Evolutionary conservation across 2,888 invertebrate species (phyloP).

Genomic region (Ischnus inquisitorius): DNA sequence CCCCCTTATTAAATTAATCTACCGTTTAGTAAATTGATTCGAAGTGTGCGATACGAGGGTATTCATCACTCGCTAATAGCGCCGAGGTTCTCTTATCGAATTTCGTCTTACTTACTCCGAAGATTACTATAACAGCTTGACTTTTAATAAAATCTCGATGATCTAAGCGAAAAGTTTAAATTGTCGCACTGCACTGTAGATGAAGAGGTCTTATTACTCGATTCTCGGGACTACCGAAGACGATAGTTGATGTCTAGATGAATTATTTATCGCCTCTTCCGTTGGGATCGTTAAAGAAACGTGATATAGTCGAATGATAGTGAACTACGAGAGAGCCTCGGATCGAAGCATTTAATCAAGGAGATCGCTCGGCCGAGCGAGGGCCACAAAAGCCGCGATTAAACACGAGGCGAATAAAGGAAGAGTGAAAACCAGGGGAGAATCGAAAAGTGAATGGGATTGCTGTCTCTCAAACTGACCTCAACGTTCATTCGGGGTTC

Average conservation of each 20-base stretch:
- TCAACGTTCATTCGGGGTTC: constrained; percentile 32
- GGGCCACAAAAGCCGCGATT: constrained; percentile 72
- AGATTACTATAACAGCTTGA: constrained; percentile 37
- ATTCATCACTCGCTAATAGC: constrained; percentile 74
- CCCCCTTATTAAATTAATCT: constrained; percentile 83
- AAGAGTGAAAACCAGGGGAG: constrained; percentile 48
- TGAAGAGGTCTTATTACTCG: not conserved
- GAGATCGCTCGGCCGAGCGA: constrained; percentile 53
- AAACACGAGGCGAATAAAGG: constrained; percentile 69
- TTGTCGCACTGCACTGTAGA: not conserved
- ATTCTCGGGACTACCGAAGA: not conserved
- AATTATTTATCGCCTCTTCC: constrained; percentile 33
- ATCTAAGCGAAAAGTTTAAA: not conserved
- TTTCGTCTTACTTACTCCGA: constrained; percentile 24
- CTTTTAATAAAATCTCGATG: constrained; percentile 27
- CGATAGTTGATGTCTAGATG: constrained; percentile 4
- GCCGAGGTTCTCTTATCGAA: constrained; percentile 31
- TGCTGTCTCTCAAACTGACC: constrained; percentile 45
- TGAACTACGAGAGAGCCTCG: constrained; percentile 16
- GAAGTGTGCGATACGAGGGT: constrained; percentile 74
- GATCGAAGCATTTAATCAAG: constrained; percentile 48
- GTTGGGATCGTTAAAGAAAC: not conserved
- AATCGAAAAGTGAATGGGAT: constrained; percentile 70
- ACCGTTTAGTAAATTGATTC: constrained; percentile 83
- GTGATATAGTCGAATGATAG: constrained; percentile 3